Evolutionary conservation across 2,888 invertebrate genomes (phyloP), one percentile per base, ranked within the genome.

Genomic region (Fragum whitleyi): DNA sequence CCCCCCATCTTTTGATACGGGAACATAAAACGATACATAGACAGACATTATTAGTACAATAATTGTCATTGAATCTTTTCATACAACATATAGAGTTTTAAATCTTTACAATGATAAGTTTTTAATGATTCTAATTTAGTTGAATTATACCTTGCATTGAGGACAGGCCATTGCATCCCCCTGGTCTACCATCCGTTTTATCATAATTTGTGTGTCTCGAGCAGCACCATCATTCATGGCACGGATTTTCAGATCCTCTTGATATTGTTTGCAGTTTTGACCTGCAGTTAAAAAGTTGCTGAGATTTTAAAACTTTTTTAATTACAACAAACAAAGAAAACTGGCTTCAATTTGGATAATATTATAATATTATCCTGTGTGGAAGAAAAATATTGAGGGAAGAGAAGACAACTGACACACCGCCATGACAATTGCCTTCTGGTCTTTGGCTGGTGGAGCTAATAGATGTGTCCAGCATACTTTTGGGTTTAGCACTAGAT

Each of bases 141-240:
- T n/a, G n/a, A n/a, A 36, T n/a, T 47, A 3, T n/a, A 82, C 83
- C 81, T 96, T 96, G 92, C 98, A 98, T 74, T 96, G 96, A 0
- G 98, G 98, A 94, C 98, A 98, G 71, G 96, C 95, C 92, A 98
- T 95, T 0, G 98, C 98, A 94, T 98, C 97, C 0, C 97, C 97
- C 77, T 96, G 95, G 39, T 95, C 95, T 70, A 98, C 96, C 96
- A 98, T 96, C 80, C 96, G 96, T 94, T 96, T 96, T n/a, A 98
- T 94, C 95, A 97, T 96, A 53, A 96, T 96, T 87, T 96, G 96
- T 0, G 97, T 97, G 86, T 96, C 96, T 89, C 95, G 95, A 14
- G 96, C 96, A 85, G 96, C 96, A 53, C 95, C 95, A 91, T 96
- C 96, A 11, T 96, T 95, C 6, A 73, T 79, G 84, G 96, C 96